Evolutionary conservation across 2,888 invertebrate species (phyloP).

Genomic region (Troilus luridus): DNA sequence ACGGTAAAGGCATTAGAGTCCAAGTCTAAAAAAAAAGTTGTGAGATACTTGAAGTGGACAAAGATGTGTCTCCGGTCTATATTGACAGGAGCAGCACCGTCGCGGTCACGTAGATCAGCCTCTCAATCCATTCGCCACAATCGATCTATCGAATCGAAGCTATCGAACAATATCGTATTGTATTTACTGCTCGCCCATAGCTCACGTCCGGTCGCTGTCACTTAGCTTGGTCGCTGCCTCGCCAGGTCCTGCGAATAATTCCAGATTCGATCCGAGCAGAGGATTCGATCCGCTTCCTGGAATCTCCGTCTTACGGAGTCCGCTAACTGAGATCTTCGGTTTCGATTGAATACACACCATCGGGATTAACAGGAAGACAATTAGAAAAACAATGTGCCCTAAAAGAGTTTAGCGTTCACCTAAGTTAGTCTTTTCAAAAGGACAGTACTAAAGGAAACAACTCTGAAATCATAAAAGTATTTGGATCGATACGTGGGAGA

Average conservation of each 20-base stretch:
- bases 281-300: not conserved
- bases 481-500: no score
- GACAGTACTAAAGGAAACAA: no score
- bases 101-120: slow-evolving; percentile 19
- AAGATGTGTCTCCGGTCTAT: not conserved
- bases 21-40: slow-evolving; percentile 15
- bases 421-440: no score
- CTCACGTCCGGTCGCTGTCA: slow-evolving; percentile 44
- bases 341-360: not conserved
- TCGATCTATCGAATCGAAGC: not conserved
- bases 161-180: slow-evolving; percentile 13
- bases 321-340: not conserved
- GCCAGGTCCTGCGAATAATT: slow-evolving; percentile 21
- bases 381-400: not conserved
- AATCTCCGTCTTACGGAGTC: not conserved
- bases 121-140: slow-evolving; percentile 51
- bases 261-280: slow-evolving; percentile 34
- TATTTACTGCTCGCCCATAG: slow-evolving; percentile 49
- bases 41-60: slow-evolving; percentile 42
- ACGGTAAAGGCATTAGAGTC: slow-evolving; percentile 42
- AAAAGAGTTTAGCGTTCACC: not conserved
- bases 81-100: not conserved
- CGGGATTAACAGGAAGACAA: not conserved
- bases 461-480: no score
- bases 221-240: slow-evolving; percentile 37